Percentiles rank a stretch among this genome's conserved stretches.
These are phyloP conservation scores for Chelon auratus DNA, from an alignment of 2,797 vertebrate genomes.

Conservation along the genomic window DNA sequence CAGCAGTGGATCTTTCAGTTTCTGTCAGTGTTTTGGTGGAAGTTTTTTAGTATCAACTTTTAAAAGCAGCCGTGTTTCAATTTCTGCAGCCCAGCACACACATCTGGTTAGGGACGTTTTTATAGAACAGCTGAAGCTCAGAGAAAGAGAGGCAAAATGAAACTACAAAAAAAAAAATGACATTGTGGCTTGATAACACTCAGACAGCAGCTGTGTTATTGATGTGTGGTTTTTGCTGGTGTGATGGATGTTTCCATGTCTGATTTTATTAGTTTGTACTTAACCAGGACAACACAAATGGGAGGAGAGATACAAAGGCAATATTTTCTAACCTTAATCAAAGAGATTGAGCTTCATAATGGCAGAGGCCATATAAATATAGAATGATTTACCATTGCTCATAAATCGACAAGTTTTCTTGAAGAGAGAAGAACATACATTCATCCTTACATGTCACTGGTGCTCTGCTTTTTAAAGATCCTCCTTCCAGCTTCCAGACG, in stretches of 20 bases:
- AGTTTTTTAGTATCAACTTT: constrained; percentile 46
- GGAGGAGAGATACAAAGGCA: constrained; percentile 32
- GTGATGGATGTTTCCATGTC: constrained; percentile 67
- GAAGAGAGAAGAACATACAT: constrained; percentile 16
- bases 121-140: constrained; percentile 20
- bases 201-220: constrained; percentile 40
- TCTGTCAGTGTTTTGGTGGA: constrained; percentile 26
- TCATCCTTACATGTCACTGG: constrained; percentile 4
- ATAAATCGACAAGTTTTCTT: constrained; percentile 56
- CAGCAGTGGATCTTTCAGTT: constrained; percentile 24
- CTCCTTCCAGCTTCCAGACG: constrained; percentile 27
- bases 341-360: constrained; percentile 41
- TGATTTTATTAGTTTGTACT: constrained; percentile 67
- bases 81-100: constrained; percentile 23
- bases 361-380: constrained; percentile 48
- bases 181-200: constrained; percentile 49
- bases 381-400: constrained; percentile 25
- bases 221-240: constrained; percentile 63
- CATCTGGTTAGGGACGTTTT: constrained; percentile 21
- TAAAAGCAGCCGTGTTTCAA: constrained; percentile 30
- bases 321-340: constrained; percentile 37
- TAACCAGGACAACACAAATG: constrained; percentile 51
- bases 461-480: constrained; percentile 34
- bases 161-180: constrained; percentile 21
- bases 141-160: constrained; percentile 32